Percentiles rank a stretch among this genome's conserved stretches.
Conservation (phyloP, 2,888 invertebrate genomes). For the Chaitophorus viminalis region DNA sequence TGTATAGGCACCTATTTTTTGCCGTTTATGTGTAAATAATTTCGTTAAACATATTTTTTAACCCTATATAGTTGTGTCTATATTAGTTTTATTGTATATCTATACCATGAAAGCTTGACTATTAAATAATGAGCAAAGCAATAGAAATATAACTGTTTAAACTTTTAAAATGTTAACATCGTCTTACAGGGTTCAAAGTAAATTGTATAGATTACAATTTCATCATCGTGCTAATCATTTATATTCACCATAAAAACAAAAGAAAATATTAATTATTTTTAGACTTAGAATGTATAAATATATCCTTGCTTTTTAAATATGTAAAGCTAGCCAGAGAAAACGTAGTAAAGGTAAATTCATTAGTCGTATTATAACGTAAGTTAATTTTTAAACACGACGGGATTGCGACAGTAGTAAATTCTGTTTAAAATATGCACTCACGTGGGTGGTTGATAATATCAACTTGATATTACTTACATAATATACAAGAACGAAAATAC, state of each 20-base stretch:
- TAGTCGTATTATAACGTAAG: neutral
- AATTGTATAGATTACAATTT: neutral
- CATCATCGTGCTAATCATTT: neutral
- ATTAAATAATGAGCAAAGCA: too few species aligned
- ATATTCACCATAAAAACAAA: neutral
- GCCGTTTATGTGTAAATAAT: too few species aligned
- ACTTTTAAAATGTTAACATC: too few species aligned
- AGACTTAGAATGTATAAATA: neutral
- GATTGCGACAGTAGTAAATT: neutral
- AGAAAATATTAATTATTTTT: neutral
- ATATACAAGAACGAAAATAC: too few species aligned
- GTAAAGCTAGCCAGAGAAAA: neutral
- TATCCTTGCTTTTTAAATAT: neutral
- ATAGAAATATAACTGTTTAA: too few species aligned
- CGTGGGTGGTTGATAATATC: neutral
- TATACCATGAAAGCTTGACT: too few species aligned
- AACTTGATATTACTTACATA: too few species aligned
- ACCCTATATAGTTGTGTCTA: too few species aligned
- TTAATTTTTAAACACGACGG: neutral
- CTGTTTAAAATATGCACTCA: neutral
- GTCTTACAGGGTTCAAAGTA: too few species aligned
- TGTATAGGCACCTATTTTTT: too few species aligned
- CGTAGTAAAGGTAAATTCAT: neutral
- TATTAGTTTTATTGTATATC: too few species aligned
- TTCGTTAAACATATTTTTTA: too few species aligned